A percentile compares a stretch with the other conserved stretches of the same genome.
Conservation (phyloP, 2,888 invertebrate genomes). For the Amiota communis region DNA sequence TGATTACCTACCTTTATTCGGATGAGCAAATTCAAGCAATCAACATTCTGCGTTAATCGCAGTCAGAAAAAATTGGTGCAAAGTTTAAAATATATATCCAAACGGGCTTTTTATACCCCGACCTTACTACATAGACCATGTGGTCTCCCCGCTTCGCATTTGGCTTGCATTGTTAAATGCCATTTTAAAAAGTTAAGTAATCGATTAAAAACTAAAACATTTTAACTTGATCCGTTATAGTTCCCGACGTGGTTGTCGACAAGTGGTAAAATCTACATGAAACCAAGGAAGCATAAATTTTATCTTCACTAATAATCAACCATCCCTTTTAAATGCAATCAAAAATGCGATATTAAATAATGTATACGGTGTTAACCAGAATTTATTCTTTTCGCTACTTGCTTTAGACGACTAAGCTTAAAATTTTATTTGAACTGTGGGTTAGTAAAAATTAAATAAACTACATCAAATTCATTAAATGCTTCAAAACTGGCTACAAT, state of each 20-base stretch:
- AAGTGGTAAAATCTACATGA: slow-evolving; percentile 59
- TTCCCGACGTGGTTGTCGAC: slow-evolving; percentile 82
- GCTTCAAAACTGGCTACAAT: too few relatives aligned
- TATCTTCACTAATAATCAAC: slow-evolving; percentile 62
- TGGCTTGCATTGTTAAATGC: slow-evolving; percentile 27
- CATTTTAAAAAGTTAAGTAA: slow-evolving; percentile 40
- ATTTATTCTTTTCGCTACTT: slow-evolving; percentile 56
- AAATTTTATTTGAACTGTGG: slow-evolving; percentile 49
- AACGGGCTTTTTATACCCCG: slow-evolving; percentile 14
- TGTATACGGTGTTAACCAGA: neutral
- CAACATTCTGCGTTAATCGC: slow-evolving; percentile 11
- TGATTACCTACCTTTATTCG: slow-evolving; percentile 28
- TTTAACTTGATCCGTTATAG: slow-evolving; percentile 74
- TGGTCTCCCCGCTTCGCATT: neutral
- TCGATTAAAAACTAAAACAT: slow-evolving; percentile 39
- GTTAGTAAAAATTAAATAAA: slow-evolving; percentile 55
- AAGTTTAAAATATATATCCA: neutral
- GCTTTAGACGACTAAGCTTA: neutral
- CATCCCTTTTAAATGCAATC: slow-evolving; percentile 59
- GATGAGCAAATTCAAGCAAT: slow-evolving; percentile 24
- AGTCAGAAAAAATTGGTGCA: slow-evolving; percentile 1
- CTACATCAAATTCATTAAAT: neutral
- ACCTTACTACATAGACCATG: neutral
- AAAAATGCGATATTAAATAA: slow-evolving; percentile 51
- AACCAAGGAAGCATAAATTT: slow-evolving; percentile 55